Evolutionary conservation across 2,888 invertebrate genomes (phyloP).

Genomic region (Priapulus caudatus): DNA sequence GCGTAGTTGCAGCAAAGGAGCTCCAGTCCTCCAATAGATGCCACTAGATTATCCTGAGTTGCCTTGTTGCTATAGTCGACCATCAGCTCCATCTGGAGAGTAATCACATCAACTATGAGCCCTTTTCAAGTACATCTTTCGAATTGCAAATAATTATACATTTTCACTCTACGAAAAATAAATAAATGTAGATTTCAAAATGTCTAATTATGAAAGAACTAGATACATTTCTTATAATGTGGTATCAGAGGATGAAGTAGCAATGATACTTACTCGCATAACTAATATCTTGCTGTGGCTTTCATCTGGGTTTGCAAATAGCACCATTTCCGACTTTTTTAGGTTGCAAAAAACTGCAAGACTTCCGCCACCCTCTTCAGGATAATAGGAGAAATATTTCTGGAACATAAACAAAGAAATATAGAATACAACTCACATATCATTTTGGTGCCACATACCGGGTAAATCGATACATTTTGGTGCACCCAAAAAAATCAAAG

Average conservation of each 20-base stretch:
- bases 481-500: too few relatives aligned
- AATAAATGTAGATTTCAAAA: neutral
- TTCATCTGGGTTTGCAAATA: conserved; percentile 47
- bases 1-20: conserved; percentile 50
- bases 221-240: too few relatives aligned
- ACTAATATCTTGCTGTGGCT: conserved; percentile 49
- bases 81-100: conserved; percentile 48
- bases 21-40: conserved; percentile 49
- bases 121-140: too few relatives aligned
- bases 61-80: conserved; percentile 53
- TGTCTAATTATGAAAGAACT: conserved; percentile 4
- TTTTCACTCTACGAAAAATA: too few relatives aligned
- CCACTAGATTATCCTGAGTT: conserved; percentile 51
- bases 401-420: too few relatives aligned
- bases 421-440: too few relatives aligned
- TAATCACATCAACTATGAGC: too few relatives aligned
- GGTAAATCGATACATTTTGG: too few relatives aligned
- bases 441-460: too few relatives aligned
- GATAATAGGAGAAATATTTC: too few relatives aligned
- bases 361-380: conserved; percentile 37
- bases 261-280: conserved; percentile 46
- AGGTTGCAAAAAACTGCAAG: conserved; percentile 58
- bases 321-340: conserved; percentile 62
- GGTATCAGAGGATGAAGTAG: too few relatives aligned
- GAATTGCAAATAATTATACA: too few relatives aligned